Evolutionary conservation across 2,113 vertebrate species (phyloP).

Genomic region (Anoplopoma fimbria): DNA sequence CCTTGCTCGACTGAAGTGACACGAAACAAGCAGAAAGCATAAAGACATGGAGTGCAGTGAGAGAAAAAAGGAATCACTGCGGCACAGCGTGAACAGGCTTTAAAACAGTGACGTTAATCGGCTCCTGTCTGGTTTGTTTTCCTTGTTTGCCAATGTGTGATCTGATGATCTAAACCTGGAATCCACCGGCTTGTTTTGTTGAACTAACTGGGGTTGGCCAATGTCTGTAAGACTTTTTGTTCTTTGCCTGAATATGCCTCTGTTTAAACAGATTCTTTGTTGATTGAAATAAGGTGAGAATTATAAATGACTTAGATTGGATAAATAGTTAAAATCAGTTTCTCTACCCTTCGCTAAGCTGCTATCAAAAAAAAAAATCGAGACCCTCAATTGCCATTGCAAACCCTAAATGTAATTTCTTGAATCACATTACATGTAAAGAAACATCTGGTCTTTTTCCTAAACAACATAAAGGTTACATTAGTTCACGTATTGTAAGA

Average conservation of each 20-base stretch:
- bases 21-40: slow-evolving; percentile 14
- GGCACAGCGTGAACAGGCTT: slow-evolving; percentile 9
- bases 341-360: not conserved
- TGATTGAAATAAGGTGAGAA: not conserved
- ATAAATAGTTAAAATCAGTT: not conserved
- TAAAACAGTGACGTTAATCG: slow-evolving; percentile 27
- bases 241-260: not conserved
- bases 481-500: not conserved
- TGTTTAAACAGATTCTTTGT: not conserved
- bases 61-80: no score
- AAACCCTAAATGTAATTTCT: not conserved
- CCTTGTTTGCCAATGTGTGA: not conserved
- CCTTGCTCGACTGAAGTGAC: slow-evolving; percentile 46
- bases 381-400: not conserved
- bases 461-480: not conserved
- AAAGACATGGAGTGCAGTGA: not conserved
- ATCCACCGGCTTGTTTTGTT: not conserved
- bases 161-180: slow-evolving; percentile 1
- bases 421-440: not conserved
- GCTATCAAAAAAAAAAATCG: not conserved
- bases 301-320: not conserved
- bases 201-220: not conserved
- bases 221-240: not conserved
- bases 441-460: not conserved
- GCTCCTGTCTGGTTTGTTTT: slow-evolving; percentile 12